Conservation (phyloP, 2,113 vertebrate genomes). For the Rhynchopsitta pachyrhyncha region DNA sequence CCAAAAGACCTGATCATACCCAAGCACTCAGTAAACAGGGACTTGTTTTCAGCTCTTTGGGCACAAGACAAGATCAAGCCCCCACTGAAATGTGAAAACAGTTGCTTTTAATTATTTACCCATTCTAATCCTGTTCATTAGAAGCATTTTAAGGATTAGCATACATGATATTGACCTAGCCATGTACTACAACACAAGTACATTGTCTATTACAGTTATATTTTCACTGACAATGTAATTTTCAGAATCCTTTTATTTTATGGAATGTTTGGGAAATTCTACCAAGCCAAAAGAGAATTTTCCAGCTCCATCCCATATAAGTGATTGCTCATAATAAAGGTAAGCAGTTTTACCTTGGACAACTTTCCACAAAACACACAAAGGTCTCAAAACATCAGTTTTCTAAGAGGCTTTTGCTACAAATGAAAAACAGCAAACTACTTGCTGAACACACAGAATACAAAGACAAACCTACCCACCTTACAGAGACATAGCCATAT, state of each 20-base stretch:
- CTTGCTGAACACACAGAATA: neutral
- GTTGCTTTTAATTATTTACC: neutral
- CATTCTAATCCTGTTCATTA: neutral
- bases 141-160: neutral
- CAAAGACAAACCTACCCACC: neutral
- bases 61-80: neutral
- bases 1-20: neutral
- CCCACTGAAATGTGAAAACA: neutral
- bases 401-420: neutral
- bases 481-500: neutral
- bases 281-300: neutral
- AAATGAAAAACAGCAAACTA: neutral
- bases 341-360: neutral
- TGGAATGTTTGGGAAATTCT: neutral
- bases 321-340: neutral
- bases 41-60: neutral
- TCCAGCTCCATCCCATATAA: neutral
- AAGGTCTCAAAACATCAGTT: neutral
- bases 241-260: constrained; percentile 11
- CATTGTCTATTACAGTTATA: neutral
- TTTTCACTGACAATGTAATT: neutral
- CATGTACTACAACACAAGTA: neutral
- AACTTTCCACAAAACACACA: constrained; percentile 5
- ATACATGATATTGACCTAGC: neutral
- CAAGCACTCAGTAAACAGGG: neutral